phyloP scores from a whole-genome alignment of 2,113 vertebrate genomes.

The Brienomyrus brachyistius region DNA sequence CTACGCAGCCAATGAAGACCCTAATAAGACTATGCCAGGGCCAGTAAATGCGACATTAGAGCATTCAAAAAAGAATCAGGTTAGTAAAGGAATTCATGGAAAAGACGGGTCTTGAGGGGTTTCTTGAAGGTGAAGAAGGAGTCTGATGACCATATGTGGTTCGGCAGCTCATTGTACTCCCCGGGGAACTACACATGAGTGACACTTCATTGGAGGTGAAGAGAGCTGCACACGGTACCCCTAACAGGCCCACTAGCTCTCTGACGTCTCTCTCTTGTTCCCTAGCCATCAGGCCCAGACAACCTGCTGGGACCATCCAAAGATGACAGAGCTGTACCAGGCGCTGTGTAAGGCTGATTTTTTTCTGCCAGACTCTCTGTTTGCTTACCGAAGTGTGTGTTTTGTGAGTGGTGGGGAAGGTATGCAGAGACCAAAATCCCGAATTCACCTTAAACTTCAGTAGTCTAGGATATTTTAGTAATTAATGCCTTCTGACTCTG shows the following conservation, averaged over 20 bases:
- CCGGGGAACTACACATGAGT: not conserved
- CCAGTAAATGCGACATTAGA: not conserved
- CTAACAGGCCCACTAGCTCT: not conserved
- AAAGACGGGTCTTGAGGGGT: not conserved
- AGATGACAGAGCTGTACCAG: conserved; percentile 97
- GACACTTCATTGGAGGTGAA: not conserved
- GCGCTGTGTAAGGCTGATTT: conserved; percentile 73
- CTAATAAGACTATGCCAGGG: not conserved
- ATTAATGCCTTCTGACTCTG: conserved; percentile 46
- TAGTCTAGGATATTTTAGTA: conserved; percentile 38
- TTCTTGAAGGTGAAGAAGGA: not conserved
- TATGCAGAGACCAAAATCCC: not conserved
- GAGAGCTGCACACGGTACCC: not conserved
- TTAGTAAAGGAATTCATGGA: not conserved
- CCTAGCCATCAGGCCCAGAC: conserved; percentile 94
- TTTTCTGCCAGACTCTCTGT: conserved; percentile 10
- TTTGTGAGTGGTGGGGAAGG: not conserved
- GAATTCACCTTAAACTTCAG: conserved; percentile 37
- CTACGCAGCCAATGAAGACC: not conserved
- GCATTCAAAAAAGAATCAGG: not conserved
- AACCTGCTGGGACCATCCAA: conserved; percentile 98
- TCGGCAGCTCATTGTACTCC: not conserved
- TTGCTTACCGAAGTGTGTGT: not conserved
- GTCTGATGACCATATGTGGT: not conserved
- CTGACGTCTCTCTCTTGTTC: not conserved